Evolutionary conservation across 2,797 vertebrate genomes (phyloP).

Genomic region (Mastacembelus armatus): DNA sequence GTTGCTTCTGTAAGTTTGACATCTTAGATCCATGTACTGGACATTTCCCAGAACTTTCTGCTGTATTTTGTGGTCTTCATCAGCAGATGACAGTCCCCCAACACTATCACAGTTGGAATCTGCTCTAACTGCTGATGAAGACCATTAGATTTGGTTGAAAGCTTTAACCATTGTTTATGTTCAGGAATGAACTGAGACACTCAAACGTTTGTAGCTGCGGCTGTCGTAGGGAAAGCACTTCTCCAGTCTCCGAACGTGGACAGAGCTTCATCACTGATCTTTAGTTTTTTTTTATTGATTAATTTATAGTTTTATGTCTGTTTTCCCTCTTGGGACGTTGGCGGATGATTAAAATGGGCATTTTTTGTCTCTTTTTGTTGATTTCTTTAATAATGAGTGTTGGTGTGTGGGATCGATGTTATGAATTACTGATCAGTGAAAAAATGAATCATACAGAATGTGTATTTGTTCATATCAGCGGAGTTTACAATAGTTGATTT

Average conservation of each 20-base stretch:
- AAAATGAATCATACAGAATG: too few relatives aligned
- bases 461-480: too few relatives aligned
- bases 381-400: too few relatives aligned
- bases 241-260: not conserved
- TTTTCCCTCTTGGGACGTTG: conserved; percentile 7
- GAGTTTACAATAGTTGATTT: too few relatives aligned
- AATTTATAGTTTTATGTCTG: conserved; percentile 27
- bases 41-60: not conserved
- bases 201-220: too few relatives aligned
- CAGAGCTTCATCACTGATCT: not conserved
- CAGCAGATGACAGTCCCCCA: not conserved
- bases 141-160: not conserved
- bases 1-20: too few relatives aligned
- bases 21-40: too few relatives aligned
- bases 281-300: conserved; percentile 6
- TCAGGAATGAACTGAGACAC: too few relatives aligned
- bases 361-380: not conserved
- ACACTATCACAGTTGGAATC: too few relatives aligned
- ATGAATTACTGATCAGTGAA: too few relatives aligned
- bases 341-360: conserved; percentile 34
- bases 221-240: too few relatives aligned
- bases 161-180: too few relatives aligned
- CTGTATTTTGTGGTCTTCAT: not conserved
- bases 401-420: not conserved
- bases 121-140: not conserved